phyloP scores from a whole-genome alignment of 2,797 vertebrate genomes.

The Champsocephalus esox region DNA sequence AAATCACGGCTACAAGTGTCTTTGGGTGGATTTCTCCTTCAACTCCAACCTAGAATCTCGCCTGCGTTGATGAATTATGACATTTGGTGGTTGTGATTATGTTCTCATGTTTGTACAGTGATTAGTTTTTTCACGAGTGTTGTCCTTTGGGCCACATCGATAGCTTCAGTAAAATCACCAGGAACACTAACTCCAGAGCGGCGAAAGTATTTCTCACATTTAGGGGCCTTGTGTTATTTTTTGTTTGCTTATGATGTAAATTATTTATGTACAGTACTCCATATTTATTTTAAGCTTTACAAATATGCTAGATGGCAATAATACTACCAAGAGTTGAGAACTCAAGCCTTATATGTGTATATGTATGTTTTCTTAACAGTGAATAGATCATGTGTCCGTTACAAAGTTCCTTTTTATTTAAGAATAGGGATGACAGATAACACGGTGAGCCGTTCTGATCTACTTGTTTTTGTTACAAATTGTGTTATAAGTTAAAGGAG shows the following conservation, averaged over 20 bases:
- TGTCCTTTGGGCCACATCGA: constrained; percentile 44
- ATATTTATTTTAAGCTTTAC: constrained; percentile 89
- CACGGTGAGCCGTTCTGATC: constrained; percentile 36
- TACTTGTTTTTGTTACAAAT: constrained; percentile 60
- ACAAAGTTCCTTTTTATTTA: constrained; percentile 70
- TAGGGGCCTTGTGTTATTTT: constrained; percentile 78
- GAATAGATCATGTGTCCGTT: constrained; percentile 64
- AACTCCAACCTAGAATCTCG: neutral
- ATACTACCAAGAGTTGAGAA: constrained; percentile 86
- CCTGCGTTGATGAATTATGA: constrained; percentile 2
- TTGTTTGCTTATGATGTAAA: constrained; percentile 78
- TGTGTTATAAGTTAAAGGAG: constrained; percentile 45
- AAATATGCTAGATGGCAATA: constrained; percentile 88
- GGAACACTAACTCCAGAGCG: constrained; percentile 70
- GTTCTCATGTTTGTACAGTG: constrained; percentile 56
- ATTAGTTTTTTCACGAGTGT: constrained; percentile 24
- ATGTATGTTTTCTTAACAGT: constrained; percentile 75
- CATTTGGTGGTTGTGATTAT: constrained; percentile 30
- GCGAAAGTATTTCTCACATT: constrained; percentile 65
- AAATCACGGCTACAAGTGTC: neutral
- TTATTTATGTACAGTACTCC: constrained; percentile 88
- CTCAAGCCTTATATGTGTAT: constrained; percentile 88
- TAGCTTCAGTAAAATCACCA: constrained; percentile 66
- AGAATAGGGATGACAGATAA: constrained; percentile 57
- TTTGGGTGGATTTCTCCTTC: constrained; percentile 57